Evolutionary conservation across 2,888 invertebrate species (phyloP).

Genomic region (Fragum whitleyi): DNA sequence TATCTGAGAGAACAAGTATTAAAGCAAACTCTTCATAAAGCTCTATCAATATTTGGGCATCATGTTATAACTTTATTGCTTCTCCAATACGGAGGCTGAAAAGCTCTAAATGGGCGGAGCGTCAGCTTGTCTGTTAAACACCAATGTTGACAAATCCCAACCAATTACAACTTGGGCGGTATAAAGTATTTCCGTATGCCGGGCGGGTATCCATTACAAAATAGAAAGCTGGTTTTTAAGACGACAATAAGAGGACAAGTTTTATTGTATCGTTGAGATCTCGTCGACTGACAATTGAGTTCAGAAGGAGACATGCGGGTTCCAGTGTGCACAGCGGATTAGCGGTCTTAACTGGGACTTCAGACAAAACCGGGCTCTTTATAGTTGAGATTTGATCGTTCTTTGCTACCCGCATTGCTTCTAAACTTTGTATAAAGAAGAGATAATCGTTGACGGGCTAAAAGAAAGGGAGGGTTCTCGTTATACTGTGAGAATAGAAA

Average conservation of each 20-base stretch:
- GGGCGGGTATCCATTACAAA: slow-evolving; percentile 35
- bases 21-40: background rate
- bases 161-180: slow-evolving; percentile 30
- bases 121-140: slow-evolving; percentile 5
- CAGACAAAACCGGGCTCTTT: slow-evolving; percentile 7
- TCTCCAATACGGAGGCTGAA: slow-evolving; percentile 17
- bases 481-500: background rate
- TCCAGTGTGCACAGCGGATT: slow-evolving; percentile 16
- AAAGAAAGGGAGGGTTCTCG: background rate
- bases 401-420: slow-evolving; percentile 14
- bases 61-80: background rate
- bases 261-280: slow-evolving; percentile 17
- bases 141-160: slow-evolving; percentile 21
- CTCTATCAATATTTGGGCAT: slow-evolving; percentile 18
- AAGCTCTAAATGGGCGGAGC: slow-evolving; percentile 1
- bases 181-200: slow-evolving; percentile 38
- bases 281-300: slow-evolving; percentile 27
- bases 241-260: slow-evolving; percentile 29
- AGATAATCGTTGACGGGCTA: slow-evolving; percentile 7
- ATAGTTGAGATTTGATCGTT: slow-evolving; percentile 1
- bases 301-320: slow-evolving; percentile 44
- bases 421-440: background rate
- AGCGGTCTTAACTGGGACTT: slow-evolving; percentile 20
- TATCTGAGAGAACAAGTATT: background rate
- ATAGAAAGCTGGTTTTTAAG: slow-evolving; percentile 26